Evolutionary conservation across 2,888 invertebrate genomes (phyloP).

Genomic region (Parnassius mnemosyne): DNA sequence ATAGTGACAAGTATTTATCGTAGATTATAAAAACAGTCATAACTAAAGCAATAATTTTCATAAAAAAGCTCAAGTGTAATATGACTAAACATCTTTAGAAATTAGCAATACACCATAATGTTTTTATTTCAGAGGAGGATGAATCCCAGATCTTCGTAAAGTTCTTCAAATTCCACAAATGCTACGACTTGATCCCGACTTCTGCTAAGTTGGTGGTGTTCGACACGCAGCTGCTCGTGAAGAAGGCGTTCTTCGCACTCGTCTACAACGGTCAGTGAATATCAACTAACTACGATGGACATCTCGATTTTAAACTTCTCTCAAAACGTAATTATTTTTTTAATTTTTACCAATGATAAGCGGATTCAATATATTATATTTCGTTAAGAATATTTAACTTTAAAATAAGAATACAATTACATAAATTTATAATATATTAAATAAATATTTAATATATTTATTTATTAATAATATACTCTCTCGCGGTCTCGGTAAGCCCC

Average conservation of each 20-base stretch:
- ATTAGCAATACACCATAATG: too few relatives aligned
- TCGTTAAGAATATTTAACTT: background rate
- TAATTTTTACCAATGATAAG: background rate
- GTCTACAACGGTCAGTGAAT: conserved; percentile 94
- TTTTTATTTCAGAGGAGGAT: conserved; percentile 89
- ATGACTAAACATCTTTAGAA: too few relatives aligned
- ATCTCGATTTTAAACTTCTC: conserved; percentile 19
- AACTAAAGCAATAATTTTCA: too few relatives aligned
- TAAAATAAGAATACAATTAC: too few relatives aligned
- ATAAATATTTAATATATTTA: too few relatives aligned
- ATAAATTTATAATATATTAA: too few relatives aligned
- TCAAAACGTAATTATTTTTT: conserved; percentile 23
- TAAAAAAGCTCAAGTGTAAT: too few relatives aligned
- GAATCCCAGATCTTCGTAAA: conserved; percentile 98
- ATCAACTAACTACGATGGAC: conserved; percentile 17
- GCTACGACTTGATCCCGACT: conserved; percentile 99
- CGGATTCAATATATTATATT: background rate
- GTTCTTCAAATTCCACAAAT: conserved; percentile 99
- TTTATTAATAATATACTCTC: too few relatives aligned
- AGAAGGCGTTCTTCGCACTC: conserved; percentile 99
- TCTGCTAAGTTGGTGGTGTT: conserved; percentile 99
- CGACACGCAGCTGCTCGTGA: conserved; percentile 98
- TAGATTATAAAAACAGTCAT: too few relatives aligned
- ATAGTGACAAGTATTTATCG: too few relatives aligned
- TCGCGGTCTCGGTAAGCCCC: too few relatives aligned